Evolutionary conservation across 2,797 vertebrate genomes (phyloP).

Genomic region (Petrocephalus schoutedeni): DNA sequence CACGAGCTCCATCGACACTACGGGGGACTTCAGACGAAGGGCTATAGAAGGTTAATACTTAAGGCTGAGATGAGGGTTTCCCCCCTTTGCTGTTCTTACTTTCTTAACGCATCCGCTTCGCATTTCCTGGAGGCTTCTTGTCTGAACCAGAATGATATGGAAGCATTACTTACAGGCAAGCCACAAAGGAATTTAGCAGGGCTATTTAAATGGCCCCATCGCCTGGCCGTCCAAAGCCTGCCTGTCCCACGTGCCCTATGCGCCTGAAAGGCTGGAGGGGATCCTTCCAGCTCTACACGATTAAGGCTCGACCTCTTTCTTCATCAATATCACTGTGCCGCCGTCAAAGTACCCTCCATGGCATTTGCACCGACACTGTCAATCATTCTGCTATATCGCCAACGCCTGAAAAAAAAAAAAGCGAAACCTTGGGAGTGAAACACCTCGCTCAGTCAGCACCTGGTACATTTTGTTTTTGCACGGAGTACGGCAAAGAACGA

Average conservation of each 20-base stretch:
- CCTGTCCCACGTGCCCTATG: neutral
- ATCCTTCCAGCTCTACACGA: neutral
- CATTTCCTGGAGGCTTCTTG: neutral
- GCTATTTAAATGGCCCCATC: neutral
- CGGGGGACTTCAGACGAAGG: neutral
- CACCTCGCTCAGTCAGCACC: slow-evolving; percentile 1
- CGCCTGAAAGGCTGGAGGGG: neutral
- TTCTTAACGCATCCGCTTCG: neutral
- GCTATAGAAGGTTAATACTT: neutral
- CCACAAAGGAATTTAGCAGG: neutral
- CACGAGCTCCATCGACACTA: neutral
- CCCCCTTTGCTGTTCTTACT: neutral
- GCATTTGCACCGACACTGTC: neutral
- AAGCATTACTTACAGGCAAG: neutral
- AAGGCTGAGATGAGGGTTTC: neutral
- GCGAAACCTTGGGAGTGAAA: neutral
- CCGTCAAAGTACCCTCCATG: neutral
- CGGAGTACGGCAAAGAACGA: neutral
- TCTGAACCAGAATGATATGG: neutral
- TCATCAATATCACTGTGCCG: slow-evolving; percentile 1
- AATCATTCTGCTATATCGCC: neutral
- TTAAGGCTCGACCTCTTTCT: neutral
- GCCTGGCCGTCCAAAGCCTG: neutral
- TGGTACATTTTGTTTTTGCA: neutral
- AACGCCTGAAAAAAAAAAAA: neutral